Percentiles rank a stretch among this genome's conserved stretches.
phyloP scores from a whole-genome alignment of 1,140 invertebrate species.

The Papilio xuthus region DNA sequence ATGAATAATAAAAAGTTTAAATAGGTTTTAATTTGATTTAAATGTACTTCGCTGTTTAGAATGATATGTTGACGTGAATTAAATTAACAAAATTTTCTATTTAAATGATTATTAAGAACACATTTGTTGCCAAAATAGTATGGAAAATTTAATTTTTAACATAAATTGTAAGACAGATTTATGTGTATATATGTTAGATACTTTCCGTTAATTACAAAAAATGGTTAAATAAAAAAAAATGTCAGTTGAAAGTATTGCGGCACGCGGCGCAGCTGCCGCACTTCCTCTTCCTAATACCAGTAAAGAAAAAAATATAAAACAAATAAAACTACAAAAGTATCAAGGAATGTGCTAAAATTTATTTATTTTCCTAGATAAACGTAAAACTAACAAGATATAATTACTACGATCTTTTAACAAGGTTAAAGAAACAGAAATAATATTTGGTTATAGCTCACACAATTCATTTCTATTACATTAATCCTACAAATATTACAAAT shows the following conservation, averaged over 20 bases:
- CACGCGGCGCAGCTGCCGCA: constrained; percentile 74
- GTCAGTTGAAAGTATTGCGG: constrained; percentile 63
- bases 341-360: constrained; percentile 53
- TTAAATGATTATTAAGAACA: not conserved
- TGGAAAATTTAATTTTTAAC: not conserved
- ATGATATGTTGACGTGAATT: not conserved
- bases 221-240: constrained; percentile 60
- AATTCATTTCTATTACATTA: no score
- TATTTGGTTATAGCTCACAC: no score
- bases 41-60: not conserved
- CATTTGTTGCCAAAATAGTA: no score
- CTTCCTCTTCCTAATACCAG: constrained; percentile 73
- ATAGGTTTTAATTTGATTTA: not conserved
- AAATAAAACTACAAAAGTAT: constrained; percentile 58
- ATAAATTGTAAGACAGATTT: not conserved
- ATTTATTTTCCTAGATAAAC: not conserved
- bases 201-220: constrained; percentile 50
- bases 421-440: no score
- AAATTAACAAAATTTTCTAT: not conserved
- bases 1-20: not conserved
- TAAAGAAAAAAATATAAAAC: constrained; percentile 59
- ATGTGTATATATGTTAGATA: constrained; percentile 36
- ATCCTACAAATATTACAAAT: no score
- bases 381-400: not conserved
- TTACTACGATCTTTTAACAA: not conserved